These are phyloP conservation scores for Maccullochella peelii DNA, from an alignment of 2,113 vertebrate genomes.

Conservation along the genomic window DNA sequence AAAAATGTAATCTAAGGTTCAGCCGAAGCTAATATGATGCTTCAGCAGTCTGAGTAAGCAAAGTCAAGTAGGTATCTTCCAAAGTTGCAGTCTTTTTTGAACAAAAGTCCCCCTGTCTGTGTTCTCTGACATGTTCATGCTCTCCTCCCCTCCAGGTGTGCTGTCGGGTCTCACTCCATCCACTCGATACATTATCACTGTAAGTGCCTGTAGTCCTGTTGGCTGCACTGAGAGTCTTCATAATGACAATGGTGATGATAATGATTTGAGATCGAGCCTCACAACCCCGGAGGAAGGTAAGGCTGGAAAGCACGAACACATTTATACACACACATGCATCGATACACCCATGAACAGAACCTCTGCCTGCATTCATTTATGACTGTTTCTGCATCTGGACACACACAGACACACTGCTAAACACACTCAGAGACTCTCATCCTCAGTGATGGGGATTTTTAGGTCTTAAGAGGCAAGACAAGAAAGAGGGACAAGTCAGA, in stretches of 20 bases:
- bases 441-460: constrained; percentile 11
- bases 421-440: constrained; percentile 23
- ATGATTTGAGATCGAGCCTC: constrained; percentile 83
- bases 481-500: background rate
- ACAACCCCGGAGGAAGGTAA: constrained; percentile 97
- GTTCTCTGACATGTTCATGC: background rate
- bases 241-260: constrained; percentile 50
- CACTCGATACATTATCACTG: constrained; percentile 89
- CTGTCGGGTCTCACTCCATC: constrained; percentile 91
- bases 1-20: background rate
- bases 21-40: background rate
- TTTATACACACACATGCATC: constrained; percentile 47
- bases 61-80: background rate
- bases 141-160: constrained; percentile 82
- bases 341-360: background rate
- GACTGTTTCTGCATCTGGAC: constrained; percentile 1
- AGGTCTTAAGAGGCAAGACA: background rate
- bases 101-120: background rate
- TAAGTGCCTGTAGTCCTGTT: constrained; percentile 89
- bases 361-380: constrained; percentile 6
- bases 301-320: constrained; percentile 89
- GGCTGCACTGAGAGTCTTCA: constrained; percentile 89
- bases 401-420: constrained; percentile 4
- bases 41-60: background rate
- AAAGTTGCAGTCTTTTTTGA: background rate